Conservation (phyloP, 2,888 invertebrate genomes). For the Caenorhabditis sp. region DNA sequence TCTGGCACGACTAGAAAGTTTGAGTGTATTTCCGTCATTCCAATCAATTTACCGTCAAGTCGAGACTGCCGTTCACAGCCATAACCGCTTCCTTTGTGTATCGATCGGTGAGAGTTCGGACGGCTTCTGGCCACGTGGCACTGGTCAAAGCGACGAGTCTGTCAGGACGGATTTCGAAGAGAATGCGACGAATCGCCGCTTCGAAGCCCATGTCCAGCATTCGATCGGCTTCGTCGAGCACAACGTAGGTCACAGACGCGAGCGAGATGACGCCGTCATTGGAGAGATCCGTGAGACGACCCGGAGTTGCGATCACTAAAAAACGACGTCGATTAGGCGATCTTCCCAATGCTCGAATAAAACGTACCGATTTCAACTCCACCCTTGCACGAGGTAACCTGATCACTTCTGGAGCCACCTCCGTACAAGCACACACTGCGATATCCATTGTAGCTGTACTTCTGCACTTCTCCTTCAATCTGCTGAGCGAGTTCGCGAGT, state of each 20-base stretch:
- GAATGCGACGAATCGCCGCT: slow-evolving; percentile 85
- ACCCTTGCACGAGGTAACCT: slow-evolving; percentile 85
- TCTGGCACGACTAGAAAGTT: slow-evolving; percentile 85
- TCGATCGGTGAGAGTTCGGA: slow-evolving; percentile 88
- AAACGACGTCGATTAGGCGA: not conserved
- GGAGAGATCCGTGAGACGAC: slow-evolving; percentile 91
- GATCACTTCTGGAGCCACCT: slow-evolving; percentile 88
- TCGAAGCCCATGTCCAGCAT: slow-evolving; percentile 83
- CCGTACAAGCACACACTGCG: slow-evolving; percentile 90
- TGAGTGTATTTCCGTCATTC: not conserved
- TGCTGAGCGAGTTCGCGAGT: slow-evolving; percentile 94
- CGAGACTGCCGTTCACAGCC: slow-evolving; percentile 88
- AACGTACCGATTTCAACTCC: slow-evolving; percentile 88
- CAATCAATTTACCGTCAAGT: slow-evolving; percentile 84
- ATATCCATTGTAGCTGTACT: slow-evolving; percentile 90
- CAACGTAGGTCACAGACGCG: slow-evolving; percentile 80
- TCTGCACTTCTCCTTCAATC: slow-evolving; percentile 91
- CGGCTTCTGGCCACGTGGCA: slow-evolving; percentile 94
- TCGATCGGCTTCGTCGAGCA: slow-evolving; percentile 88
- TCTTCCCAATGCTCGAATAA: not conserved
- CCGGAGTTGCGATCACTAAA: slow-evolving; percentile 91
- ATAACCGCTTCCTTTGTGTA: slow-evolving; percentile 93
- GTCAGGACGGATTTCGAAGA: slow-evolving; percentile 89
- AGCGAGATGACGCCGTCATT: slow-evolving; percentile 81
- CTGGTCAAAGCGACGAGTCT: slow-evolving; percentile 96